phyloP scores from a whole-genome alignment of 1,140 invertebrate genomes.

The Gryon sp. region DNA sequence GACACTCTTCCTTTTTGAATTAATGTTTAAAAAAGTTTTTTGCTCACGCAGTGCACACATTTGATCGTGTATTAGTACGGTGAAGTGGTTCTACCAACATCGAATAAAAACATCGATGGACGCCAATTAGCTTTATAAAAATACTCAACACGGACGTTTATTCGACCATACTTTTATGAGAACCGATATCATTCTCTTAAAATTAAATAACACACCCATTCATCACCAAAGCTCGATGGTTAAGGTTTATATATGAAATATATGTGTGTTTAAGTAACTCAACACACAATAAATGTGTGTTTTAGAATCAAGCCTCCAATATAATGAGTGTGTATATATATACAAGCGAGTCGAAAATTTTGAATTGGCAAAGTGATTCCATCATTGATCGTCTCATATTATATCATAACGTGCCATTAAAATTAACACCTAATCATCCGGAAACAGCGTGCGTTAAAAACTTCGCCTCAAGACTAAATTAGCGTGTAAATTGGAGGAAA shows the following conservation, averaged over 20 bases:
- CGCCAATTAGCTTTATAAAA: constrained; percentile 56
- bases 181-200: constrained; percentile 59
- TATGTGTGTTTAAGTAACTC: constrained; percentile 49
- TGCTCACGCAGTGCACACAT: neutral
- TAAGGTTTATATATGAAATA: constrained; percentile 36
- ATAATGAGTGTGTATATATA: no score
- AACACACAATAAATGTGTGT: constrained; percentile 51
- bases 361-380: constrained; percentile 20
- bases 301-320: no score
- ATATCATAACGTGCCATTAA: constrained; percentile 29
- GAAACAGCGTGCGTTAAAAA: constrained; percentile 33
- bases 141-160: constrained; percentile 40
- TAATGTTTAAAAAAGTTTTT: constrained; percentile 19
- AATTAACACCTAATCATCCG: constrained; percentile 55
- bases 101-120: constrained; percentile 46
- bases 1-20: neutral
- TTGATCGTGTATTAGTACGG: constrained; percentile 24
- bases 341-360: constrained; percentile 41
- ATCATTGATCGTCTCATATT: constrained; percentile 28
- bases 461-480: constrained; percentile 19
- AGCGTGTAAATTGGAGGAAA: constrained; percentile 38
- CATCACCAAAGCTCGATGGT: constrained; percentile 39
- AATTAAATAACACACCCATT: constrained; percentile 52
- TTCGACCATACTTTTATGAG: constrained; percentile 52
- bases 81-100: constrained; percentile 22